Base-by-base conservation (phyloP, 2,888 invertebrate genomes). In the Dastarcus helophoroides region DNA sequence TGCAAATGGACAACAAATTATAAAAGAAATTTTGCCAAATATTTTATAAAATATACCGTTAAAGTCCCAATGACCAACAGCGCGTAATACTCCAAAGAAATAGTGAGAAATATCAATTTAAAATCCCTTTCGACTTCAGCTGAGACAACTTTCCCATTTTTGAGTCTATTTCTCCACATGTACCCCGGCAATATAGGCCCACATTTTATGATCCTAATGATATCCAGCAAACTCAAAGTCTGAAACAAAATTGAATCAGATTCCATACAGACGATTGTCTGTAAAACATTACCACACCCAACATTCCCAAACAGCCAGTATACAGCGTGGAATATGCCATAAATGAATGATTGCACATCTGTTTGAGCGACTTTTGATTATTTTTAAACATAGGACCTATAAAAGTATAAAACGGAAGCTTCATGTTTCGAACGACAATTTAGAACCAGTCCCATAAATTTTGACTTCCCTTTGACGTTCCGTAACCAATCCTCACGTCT, bases 41-140 rank as follows among this genome's bases (percentile, higher is more conserved):
- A 33, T 26, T 4, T 8, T n/a, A 8, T 7, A 14, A 19, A 22
- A 33, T 46, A 50, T 47, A 62, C 62, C 34, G 50, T 52, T 8
- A 51, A n/a, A 9, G 53, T 31, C 25, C 60, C 60, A 9, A 54
- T 31, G 2, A 59, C 22, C 3, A 62, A 40, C 14, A 59, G 47
- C 9, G 50, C 31, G 33, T 59, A 59, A 38, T 57, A 59, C 40
- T 60, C 55, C 3, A 54, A 32, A 2, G 56, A 57, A n/a, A 60
- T 37, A 3, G 57, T 53, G 10, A 58, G 39, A 33, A 51, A 51
- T 26, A 61, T 52, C 14, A 62, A 39, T 43, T 58, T 59, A 14
- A 54, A 44, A 35, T 62, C 62, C 29, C 62, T 43, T 41, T 58
- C 55, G 23, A 44, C 41, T 44, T 52, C 50, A 14, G 54, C 50